phyloP scores from a whole-genome alignment of 2,888 invertebrate species.

The Steinernema carpocapsae region DNA sequence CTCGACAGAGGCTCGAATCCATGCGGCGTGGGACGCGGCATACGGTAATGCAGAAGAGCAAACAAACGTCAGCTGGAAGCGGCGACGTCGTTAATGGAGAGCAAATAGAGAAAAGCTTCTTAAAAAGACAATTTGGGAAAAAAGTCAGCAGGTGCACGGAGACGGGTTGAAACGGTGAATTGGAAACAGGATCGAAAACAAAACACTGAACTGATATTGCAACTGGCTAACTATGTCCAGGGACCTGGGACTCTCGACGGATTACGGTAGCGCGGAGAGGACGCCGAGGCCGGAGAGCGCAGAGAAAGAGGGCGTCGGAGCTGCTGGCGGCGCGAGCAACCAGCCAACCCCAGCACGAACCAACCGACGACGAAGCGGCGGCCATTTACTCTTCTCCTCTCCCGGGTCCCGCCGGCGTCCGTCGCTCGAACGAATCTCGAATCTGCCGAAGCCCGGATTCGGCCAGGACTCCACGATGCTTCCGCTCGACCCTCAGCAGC shows the following conservation, averaged over 20 bases:
- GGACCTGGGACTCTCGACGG: not conserved
- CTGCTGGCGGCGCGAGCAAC: constrained; percentile 17
- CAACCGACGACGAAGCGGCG: constrained; percentile 10
- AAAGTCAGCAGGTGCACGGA: too few species aligned
- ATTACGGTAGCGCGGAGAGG: constrained; percentile 26
- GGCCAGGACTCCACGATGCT: constrained; percentile 6
- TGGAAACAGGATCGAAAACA: not conserved
- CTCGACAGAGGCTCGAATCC: constrained; percentile 4
- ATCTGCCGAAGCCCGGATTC: not conserved
- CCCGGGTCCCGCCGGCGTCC: constrained; percentile 11
- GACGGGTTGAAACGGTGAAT: too few species aligned
- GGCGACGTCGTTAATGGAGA: constrained; percentile 24
- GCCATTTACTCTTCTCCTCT: constrained; percentile 2
- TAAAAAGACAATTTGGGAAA: not conserved
- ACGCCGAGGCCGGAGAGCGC: constrained; percentile 10
- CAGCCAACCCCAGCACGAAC: constrained; percentile 4
- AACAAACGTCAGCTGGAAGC: constrained; percentile 34
- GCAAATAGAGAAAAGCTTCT: not conserved
- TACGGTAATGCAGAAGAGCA: constrained; percentile 19
- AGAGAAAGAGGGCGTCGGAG: constrained; percentile 25
- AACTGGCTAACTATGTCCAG: not conserved
- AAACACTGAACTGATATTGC: not conserved
- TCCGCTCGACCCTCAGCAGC: constrained; percentile 15
- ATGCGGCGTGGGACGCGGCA: constrained; percentile 28
- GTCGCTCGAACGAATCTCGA: constrained; percentile 12